Conservation (phyloP, 2,113 vertebrate species). For the Falco punctatus region DNA sequence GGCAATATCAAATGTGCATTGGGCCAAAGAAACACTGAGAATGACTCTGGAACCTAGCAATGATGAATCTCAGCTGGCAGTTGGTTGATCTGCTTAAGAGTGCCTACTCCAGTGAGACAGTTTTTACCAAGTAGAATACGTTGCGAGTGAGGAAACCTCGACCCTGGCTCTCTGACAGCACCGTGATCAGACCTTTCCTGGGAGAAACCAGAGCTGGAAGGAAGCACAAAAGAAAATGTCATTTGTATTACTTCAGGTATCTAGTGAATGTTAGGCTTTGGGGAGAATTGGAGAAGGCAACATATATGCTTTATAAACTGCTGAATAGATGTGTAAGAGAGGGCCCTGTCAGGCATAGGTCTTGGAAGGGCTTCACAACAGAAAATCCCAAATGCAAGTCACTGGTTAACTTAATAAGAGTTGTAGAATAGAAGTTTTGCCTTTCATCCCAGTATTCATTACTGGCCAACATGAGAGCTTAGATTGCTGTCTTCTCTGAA, state of each 20-base stretch:
- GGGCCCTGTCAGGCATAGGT: rapidly evolving
- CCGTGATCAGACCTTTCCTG: rapidly evolving
- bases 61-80: background rate
- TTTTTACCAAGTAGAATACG: background rate
- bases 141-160: background rate
- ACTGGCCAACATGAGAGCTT: background rate
- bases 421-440: background rate
- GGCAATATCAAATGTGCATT: background rate
- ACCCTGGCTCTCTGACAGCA: background rate
- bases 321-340: background rate
- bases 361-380: background rate
- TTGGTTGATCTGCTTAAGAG: background rate
- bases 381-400: background rate
- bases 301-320: background rate
- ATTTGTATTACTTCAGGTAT: background rate
- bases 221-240: background rate
- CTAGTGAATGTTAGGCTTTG: background rate
- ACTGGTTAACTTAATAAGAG: background rate
- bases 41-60: background rate
- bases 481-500: background rate
- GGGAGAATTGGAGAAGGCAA: background rate
- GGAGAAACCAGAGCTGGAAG: background rate
- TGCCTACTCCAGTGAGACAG: background rate
- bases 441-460: background rate
- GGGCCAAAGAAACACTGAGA: background rate